Percentiles rank a stretch among this genome's conserved stretches.
Evolutionary conservation across 2,888 invertebrate species (phyloP).

Genomic region (Heteropelma amictum): DNA sequence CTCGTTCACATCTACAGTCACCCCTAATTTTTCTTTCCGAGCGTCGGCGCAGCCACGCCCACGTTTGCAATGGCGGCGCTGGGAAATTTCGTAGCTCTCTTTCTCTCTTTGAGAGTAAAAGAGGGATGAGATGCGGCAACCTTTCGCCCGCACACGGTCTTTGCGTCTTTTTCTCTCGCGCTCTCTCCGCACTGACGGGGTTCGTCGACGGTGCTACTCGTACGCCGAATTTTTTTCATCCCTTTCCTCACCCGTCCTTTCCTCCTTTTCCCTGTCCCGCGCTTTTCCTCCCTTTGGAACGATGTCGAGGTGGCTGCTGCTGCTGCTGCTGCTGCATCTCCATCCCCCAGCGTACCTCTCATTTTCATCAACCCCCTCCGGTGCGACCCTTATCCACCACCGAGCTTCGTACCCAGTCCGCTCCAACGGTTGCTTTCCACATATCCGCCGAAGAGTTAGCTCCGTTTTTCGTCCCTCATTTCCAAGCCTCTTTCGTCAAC

Average conservation of each 20-base stretch:
- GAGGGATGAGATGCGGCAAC: conserved; percentile 68
- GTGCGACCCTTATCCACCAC: conserved; percentile 30
- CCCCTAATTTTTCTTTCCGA: conserved; percentile 70
- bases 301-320: conserved; percentile 16
- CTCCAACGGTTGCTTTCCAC: conserved; percentile 44
- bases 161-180: conserved; percentile 64
- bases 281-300: conserved; percentile 26
- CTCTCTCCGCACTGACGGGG: conserved; percentile 3
- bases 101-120: not conserved
- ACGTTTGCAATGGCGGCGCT: conserved; percentile 73
- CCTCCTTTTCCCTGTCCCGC: conserved; percentile 24
- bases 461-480: conserved; percentile 55
- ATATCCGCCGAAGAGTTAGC: conserved; percentile 46
- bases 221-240: conserved; percentile 43
- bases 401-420: conserved; percentile 34
- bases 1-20: conserved; percentile 52
- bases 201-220: conserved; percentile 26
- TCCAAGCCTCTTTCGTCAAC: conserved; percentile 50
- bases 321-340: conserved; percentile 22
- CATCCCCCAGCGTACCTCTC: conserved; percentile 20
- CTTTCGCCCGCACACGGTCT: conserved; percentile 61
- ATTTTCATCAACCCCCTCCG: conserved; percentile 20
- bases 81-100: conserved; percentile 62
- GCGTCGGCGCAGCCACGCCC: conserved; percentile 77
- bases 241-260: conserved; percentile 38